These are phyloP conservation scores for Phalera bucephala DNA, from an alignment of 2,888 invertebrate genomes.

Conservation along the genomic window DNA sequence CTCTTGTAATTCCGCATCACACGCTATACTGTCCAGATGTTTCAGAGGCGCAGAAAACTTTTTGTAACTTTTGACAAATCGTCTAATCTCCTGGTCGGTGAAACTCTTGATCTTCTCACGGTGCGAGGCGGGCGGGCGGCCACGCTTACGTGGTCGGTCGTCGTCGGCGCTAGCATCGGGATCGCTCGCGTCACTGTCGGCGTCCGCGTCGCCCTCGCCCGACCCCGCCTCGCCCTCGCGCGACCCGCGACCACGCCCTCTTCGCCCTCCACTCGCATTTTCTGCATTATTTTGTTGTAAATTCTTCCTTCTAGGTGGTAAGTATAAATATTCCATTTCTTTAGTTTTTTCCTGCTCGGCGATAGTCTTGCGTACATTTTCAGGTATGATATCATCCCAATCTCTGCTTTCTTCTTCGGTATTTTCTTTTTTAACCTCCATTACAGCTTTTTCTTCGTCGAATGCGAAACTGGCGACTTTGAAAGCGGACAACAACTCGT, in stretches of 20 bases:
- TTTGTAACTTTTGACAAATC: constrained; percentile 97
- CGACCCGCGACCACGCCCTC: constrained; percentile 53
- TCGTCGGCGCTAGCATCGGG: constrained; percentile 85
- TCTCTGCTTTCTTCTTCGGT: constrained; percentile 84
- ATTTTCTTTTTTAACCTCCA: constrained; percentile 76
- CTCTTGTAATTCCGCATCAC: constrained; percentile 98
- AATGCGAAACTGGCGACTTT: constrained; percentile 98
- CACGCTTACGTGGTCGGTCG: constrained; percentile 90
- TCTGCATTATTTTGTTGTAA: constrained; percentile 86
- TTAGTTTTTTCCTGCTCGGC: constrained; percentile 95
- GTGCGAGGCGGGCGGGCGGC: constrained; percentile 88
- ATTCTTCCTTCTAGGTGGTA: constrained; percentile 94
- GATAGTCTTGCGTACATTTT: constrained; percentile 93
- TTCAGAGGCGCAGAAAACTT: constrained; percentile 95
- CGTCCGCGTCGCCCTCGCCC: constrained; percentile 84
- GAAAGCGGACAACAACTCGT: constrained; percentile 97
- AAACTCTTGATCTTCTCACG: constrained; percentile 95
- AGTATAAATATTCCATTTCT: constrained; percentile 96
- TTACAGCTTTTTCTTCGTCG: constrained; percentile 91
- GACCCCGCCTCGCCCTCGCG: constrained; percentile 58
- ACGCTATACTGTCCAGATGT: constrained; percentile 96
- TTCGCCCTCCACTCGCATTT: too few species aligned
- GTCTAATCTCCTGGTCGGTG: constrained; percentile 92
- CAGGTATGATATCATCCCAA: constrained; percentile 98
- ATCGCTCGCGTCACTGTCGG: constrained; percentile 64